Conservation (phyloP, 2,888 invertebrate species). For the Drosophila paracracens region DNA sequence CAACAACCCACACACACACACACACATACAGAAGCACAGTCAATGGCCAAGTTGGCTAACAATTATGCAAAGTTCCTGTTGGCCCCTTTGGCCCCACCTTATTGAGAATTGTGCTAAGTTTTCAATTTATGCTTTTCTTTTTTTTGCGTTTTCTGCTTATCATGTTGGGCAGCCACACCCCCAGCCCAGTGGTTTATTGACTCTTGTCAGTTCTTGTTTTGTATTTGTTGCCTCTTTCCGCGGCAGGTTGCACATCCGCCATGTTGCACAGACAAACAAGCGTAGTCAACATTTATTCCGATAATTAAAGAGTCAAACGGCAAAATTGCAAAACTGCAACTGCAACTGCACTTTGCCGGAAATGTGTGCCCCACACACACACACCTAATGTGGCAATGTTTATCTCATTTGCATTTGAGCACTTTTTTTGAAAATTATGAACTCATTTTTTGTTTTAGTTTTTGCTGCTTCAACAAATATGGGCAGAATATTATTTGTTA, state of each 20-base stretch:
- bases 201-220: conserved; percentile 50
- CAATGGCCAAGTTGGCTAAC: conserved; percentile 54
- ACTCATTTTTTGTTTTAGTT: conserved; percentile 39
- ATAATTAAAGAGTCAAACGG: conserved; percentile 52
- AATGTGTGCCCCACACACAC: conserved; percentile 54
- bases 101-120: conserved; percentile 52
- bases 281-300: conserved; percentile 37
- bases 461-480: conserved; percentile 45
- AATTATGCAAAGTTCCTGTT: conserved; percentile 77
- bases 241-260: conserved; percentile 68
- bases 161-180: conserved; percentile 36
- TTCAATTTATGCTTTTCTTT: conserved; percentile 64
- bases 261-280: conserved; percentile 49
- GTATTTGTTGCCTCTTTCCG: conserved; percentile 49
- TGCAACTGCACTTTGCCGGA: conserved; percentile 68
- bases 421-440: conserved; percentile 46
- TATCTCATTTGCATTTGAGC: conserved; percentile 53
- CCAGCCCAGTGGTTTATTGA: conserved; percentile 56
- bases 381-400: conserved; percentile 27
- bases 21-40: conserved; percentile 26
- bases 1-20: conserved; percentile 4
- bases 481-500: conserved; percentile 32
- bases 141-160: conserved; percentile 60
- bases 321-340: conserved; percentile 23
- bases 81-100: conserved; percentile 22